These are phyloP conservation scores for Orcinus orca DNA, from an alignment of 2,113 vertebrate species.

Conservation along the genomic window DNA sequence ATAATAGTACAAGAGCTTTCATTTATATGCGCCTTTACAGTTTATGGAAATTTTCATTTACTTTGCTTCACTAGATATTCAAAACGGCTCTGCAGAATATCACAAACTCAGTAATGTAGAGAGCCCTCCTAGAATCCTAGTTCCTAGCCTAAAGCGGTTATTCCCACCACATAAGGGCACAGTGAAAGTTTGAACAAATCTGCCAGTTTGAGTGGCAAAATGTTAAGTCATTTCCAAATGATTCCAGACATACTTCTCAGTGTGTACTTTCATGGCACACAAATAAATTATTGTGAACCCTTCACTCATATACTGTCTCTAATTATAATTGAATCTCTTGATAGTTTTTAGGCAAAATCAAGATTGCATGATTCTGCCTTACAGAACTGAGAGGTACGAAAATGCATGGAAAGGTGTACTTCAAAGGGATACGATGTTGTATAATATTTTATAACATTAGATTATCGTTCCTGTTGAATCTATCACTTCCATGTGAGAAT, in stretches of 20 bases:
- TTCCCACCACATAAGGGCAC: not conserved
- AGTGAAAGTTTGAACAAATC: not conserved
- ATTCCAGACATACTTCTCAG: not conserved
- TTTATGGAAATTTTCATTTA: not conserved
- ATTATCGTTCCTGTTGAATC: not conserved
- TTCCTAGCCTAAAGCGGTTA: not conserved
- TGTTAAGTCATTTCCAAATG: not conserved
- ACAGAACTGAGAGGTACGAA: not conserved
- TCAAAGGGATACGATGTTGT: not conserved
- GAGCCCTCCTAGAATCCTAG: not conserved
- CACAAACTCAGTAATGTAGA: not conserved
- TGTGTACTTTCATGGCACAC: not conserved
- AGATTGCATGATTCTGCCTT: not conserved
- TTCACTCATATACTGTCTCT: not conserved
- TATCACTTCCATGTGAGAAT: not conserved
- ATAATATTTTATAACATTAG: not conserved
- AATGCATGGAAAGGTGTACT: not conserved
- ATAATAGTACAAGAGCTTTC: not conserved
- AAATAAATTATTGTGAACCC: not conserved
- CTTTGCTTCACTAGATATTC: not conserved
- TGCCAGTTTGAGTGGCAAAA: not conserved
- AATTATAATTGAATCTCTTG: not conserved
- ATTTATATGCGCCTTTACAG: not conserved
- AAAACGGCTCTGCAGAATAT: not conserved
- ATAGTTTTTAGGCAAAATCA: conserved; percentile 17